A percentile compares a stretch with the other conserved stretches of the same genome.
These are phyloP conservation scores for Amphiduros pacificus DNA, from an alignment of 2,888 invertebrate species.

Conservation along the genomic window DNA sequence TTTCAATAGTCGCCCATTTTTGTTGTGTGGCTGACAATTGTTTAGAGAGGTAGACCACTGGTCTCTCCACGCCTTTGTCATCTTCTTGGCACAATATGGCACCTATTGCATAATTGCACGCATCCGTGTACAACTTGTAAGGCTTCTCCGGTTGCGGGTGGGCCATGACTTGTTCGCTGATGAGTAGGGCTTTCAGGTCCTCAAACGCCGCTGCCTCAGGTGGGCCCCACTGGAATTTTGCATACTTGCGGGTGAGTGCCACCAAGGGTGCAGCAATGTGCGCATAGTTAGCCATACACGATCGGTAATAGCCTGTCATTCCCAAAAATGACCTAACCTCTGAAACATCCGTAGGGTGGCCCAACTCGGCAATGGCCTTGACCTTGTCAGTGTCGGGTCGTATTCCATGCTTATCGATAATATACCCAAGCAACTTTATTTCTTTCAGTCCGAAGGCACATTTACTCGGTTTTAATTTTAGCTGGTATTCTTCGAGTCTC, in stretches of 20 bases:
- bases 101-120: not conserved
- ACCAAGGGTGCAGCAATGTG: constrained; percentile 16
- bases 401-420: not conserved
- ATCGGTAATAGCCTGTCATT: constrained; percentile 1
- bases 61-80: constrained; percentile 1
- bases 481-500: not conserved
- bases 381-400: not conserved
- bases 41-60: not conserved
- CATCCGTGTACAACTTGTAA: constrained; percentile 9
- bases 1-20: constrained; percentile 12
- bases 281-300: constrained; percentile 23
- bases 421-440: not conserved
- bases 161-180: constrained; percentile 1
- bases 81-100: constrained; percentile 1
- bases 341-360: not conserved
- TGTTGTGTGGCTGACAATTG: not conserved
- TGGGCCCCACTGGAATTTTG: constrained; percentile 22
- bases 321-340: not conserved
- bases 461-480: not conserved
- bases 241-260: constrained; percentile 16
- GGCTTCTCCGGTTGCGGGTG: not conserved
- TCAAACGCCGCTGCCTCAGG: constrained; percentile 24
- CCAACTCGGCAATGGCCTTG: not conserved
- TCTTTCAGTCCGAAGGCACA: not conserved
- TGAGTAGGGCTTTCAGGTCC: constrained; percentile 16